Evolutionary conservation across 2,797 vertebrate genomes (phyloP), one percentile per base, ranked within the genome.

Genomic region (Chlorospingus flavigularis): DNA sequence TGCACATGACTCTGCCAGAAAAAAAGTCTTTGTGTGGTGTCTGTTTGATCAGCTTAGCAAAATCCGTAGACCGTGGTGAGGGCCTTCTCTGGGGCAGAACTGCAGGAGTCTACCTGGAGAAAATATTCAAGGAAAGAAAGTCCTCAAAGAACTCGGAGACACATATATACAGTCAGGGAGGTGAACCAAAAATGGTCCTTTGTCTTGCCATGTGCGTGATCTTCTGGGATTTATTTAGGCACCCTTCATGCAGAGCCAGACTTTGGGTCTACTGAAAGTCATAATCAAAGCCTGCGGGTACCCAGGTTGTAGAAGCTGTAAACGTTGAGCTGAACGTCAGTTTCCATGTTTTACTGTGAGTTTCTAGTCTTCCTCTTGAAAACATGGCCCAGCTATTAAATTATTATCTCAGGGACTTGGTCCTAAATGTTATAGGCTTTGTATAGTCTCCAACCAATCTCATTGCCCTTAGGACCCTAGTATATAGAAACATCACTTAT

Each of bases 341-440:
- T 70, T 92, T 82, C 71, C 40, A 33, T 76, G 70, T 86, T 94
- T 85, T 76, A 82, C 55, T 57, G 17, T 53, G 39, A 57, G 16
- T 87, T 90, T 76, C 77, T 86, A 55, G 43, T 86, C 51, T 58
- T 86, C 57, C 53, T 76, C 73, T 84, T 76, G 55, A 91, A 91
- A 94, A 76, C 43, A 67, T 7, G 5, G 25, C 17, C 33, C 66
- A 54, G 62, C 71, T 88, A 86, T 81, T 89, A 83, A 90, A 90
- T 84, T 81, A 53, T 73, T 82, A 50, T 73, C 79, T 67, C 76
- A 54, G 23, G 8, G 53, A 66, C 55, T 88, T 81, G 85, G 35
- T 86, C 35, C 16, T 73, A 61, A 88, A 37, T 0, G 0, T 78
- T 80, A 62, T 18, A 66, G 42, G 7, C 25, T 58, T 28, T 63